Evolutionary conservation across 2,797 vertebrate genomes (phyloP).

Genomic region (Delichon dasypus): DNA sequence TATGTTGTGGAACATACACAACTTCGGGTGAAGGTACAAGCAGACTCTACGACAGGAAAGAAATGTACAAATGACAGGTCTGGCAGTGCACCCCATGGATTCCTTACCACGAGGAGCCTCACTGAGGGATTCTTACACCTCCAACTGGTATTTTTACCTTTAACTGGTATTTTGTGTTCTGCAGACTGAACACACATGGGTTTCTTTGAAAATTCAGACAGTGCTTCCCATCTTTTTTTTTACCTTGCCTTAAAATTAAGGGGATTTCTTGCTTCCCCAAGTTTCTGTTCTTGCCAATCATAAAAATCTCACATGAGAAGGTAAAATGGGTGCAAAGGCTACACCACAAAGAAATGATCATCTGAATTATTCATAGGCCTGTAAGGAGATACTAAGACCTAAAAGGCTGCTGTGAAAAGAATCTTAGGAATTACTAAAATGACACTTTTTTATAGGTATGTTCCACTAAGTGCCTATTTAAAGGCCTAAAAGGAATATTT

Average conservation of each 20-base stretch:
- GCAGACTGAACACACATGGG: background rate
- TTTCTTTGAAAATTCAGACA: background rate
- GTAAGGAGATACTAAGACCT: background rate
- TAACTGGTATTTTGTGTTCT: background rate
- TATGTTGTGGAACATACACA: background rate
- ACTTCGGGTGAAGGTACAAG: background rate
- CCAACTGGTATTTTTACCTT: background rate
- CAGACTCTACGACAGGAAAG: background rate
- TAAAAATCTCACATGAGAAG: background rate
- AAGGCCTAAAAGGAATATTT: background rate
- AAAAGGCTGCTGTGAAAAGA: background rate
- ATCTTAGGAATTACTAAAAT: background rate
- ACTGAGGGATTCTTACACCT: background rate
- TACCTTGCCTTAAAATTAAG: background rate
- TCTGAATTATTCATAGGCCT: background rate
- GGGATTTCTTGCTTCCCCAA: background rate
- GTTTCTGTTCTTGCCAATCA: background rate
- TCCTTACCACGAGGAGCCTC: rapidly evolving
- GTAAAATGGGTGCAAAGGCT: background rate
- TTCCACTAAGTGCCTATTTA: background rate
- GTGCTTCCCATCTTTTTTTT: background rate
- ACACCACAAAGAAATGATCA: background rate
- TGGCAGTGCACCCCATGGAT: background rate
- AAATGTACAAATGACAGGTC: background rate
- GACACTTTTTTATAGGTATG: background rate